Percentiles rank a stretch among this genome's conserved stretches.
Conservation (phyloP, 2,113 vertebrate species). For the Terrapene triunguis region DNA sequence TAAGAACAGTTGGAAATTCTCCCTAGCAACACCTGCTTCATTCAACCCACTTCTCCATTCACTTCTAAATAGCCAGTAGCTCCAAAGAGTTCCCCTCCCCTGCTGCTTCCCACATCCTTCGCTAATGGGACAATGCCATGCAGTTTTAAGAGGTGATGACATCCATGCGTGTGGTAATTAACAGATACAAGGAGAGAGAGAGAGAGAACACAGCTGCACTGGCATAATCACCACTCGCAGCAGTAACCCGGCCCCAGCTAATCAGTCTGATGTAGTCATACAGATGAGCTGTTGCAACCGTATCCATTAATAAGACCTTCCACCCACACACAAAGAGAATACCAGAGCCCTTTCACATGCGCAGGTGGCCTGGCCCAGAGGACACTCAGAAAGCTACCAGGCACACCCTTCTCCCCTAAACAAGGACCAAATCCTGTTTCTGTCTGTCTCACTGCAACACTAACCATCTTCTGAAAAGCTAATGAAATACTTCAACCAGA, state of each 20-base stretch:
- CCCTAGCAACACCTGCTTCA: background rate
- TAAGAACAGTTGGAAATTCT: slow-evolving; percentile 19
- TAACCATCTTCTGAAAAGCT: slow-evolving; percentile 4
- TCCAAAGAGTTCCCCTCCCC: slow-evolving; percentile 52
- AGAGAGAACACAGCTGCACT: slow-evolving; percentile 37
- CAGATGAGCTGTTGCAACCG: slow-evolving; percentile 34
- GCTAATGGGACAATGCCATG: slow-evolving; percentile 68
- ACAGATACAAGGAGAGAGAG: slow-evolving; percentile 61
- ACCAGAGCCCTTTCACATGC: slow-evolving; percentile 9
- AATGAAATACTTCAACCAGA: background rate
- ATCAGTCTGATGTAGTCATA: slow-evolving; percentile 69
- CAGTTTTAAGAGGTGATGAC: slow-evolving; percentile 69
- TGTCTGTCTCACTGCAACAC: background rate
- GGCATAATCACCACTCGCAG: slow-evolving; percentile 67
- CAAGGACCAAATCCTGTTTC: background rate
- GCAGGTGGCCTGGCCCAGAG: slow-evolving; percentile 33
- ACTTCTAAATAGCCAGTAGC: slow-evolving; percentile 51
- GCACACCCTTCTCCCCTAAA: background rate
- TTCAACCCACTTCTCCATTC: slow-evolving; percentile 29
- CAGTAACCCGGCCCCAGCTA: slow-evolving; percentile 66
- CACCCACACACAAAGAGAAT: background rate
- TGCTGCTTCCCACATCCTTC: slow-evolving; percentile 62
- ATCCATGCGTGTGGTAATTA: slow-evolving; percentile 63
- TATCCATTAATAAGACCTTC: slow-evolving; percentile 71
- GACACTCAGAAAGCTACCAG: slow-evolving; percentile 41